Evolutionary conservation across 2,888 invertebrate genomes (phyloP).

Genomic region (Drosophila austrosaltans): DNA sequence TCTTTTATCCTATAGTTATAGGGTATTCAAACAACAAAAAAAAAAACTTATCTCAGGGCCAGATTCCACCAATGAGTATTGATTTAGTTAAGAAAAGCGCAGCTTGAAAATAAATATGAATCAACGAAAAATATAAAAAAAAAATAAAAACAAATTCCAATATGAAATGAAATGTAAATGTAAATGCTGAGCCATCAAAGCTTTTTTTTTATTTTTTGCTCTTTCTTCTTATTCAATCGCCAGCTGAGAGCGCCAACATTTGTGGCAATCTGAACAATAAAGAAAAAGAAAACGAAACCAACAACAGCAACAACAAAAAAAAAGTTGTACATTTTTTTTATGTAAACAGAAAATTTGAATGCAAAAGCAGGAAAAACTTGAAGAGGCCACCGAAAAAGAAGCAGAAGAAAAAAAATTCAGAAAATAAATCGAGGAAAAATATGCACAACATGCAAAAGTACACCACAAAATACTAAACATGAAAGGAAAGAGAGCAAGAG

Average conservation of each 20-base stretch:
- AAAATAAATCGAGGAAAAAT: constrained; percentile 33
- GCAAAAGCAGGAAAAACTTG: constrained; percentile 64
- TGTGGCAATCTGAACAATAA: constrained; percentile 26
- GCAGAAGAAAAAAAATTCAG: constrained; percentile 22
- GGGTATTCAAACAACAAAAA: neutral
- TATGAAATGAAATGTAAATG: constrained; percentile 48
- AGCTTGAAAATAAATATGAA: constrained; percentile 60
- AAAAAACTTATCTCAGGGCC: constrained; percentile 43
- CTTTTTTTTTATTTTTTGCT: constrained; percentile 23
- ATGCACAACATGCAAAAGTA: constrained; percentile 68
- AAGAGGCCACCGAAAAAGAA: constrained; percentile 29
- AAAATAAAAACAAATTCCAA: constrained; percentile 52
- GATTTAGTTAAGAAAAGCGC: constrained; percentile 61
- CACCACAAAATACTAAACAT: constrained; percentile 41
- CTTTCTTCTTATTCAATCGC: constrained; percentile 24
- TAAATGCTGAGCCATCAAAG: constrained; percentile 75
- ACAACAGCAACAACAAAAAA: constrained; percentile 24
- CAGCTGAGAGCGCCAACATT: constrained; percentile 47
- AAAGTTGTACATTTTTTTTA: constrained; percentile 32
- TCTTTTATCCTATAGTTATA: neutral
- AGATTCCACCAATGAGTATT: constrained; percentile 62
- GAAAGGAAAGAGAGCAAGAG: constrained; percentile 26
- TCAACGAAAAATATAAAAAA: constrained; percentile 50
- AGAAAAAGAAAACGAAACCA: constrained; percentile 25
- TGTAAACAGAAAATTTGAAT: constrained; percentile 45